Percentiles rank a stretch among this genome's conserved stretches.
phyloP scores from a whole-genome alignment of 2,113 vertebrate genomes.

The Scytalopus superciliaris region DNA sequence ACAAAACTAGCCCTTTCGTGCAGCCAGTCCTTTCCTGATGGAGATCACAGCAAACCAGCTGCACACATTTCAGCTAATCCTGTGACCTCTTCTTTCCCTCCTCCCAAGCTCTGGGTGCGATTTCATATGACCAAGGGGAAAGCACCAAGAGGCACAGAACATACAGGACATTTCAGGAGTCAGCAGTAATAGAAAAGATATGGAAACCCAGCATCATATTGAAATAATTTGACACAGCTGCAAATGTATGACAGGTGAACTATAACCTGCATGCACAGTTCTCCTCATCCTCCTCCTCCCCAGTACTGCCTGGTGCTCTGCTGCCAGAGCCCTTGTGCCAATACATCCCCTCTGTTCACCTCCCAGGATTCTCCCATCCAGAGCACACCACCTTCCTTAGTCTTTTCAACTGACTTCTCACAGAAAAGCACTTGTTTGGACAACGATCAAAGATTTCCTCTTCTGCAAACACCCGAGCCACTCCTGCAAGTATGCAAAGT shows the following conservation, averaged over 20 bases:
- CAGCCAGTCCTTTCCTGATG: neutral
- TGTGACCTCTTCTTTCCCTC: neutral
- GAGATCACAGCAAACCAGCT: neutral
- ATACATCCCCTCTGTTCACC: neutral
- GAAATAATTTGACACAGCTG: neutral
- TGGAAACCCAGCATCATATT: neutral
- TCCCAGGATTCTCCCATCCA: neutral
- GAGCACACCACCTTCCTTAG: neutral
- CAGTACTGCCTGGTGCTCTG: neutral
- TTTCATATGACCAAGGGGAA: neutral
- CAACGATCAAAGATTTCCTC: neutral
- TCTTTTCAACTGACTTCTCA: neutral
- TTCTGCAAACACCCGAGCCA: neutral
- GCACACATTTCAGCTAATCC: neutral
- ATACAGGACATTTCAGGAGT: neutral
- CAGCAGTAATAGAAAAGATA: neutral
- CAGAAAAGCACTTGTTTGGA: neutral
- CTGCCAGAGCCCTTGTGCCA: neutral
- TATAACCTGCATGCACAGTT: accelerated
- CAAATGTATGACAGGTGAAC: neutral
- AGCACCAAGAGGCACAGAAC: neutral
- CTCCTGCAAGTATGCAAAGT: neutral
- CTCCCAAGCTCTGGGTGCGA: neutral
- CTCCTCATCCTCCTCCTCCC: neutral
- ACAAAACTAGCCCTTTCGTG: neutral